phyloP scores from a whole-genome alignment of 30 jellyfish, hydroid and myxozoan genomes.

The Aurelia sp. region DNA sequence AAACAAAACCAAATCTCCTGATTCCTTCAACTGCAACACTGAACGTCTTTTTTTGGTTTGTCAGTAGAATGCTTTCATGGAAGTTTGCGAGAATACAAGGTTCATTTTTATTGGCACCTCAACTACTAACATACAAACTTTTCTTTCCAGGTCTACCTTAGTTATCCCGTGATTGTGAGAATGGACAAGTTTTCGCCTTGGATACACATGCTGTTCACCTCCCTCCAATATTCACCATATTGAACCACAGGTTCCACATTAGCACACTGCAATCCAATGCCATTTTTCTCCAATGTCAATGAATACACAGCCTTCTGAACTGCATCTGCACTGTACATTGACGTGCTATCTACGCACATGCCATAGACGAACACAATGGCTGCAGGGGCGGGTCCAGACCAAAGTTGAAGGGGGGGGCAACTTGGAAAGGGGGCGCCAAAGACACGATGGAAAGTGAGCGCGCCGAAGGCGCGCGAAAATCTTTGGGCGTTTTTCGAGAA shows the following conservation, averaged over 20 bases:
- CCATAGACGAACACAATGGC: neutral
- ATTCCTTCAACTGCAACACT: constrained; percentile 35
- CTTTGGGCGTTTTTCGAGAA: too few species aligned
- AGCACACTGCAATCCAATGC: constrained; percentile 31
- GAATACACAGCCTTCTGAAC: constrained; percentile 31
- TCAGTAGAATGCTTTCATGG: constrained; percentile 33
- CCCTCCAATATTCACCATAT: constrained; percentile 22
- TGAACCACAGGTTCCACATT: constrained; percentile 18
- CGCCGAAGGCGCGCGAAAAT: too few species aligned
- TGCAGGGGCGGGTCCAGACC: too few species aligned
- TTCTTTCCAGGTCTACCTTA: constrained; percentile 32
- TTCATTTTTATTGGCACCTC: constrained; percentile 64
- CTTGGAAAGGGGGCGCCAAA: too few species aligned
- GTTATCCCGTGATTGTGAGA: constrained; percentile 28
- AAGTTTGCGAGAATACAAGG: constrained; percentile 41
- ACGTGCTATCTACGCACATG: constrained; percentile 43
- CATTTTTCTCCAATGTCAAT: constrained; percentile 45
- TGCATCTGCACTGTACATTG: constrained; percentile 42
- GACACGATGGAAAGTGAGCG: too few species aligned
- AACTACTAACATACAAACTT: constrained; percentile 9
- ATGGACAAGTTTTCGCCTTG: constrained; percentile 16
- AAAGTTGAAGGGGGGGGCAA: too few species aligned
- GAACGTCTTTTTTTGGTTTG: constrained; percentile 35
- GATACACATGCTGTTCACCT: constrained; percentile 42
- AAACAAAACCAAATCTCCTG: constrained; percentile 34